phyloP scores from a whole-genome alignment of 2,797 vertebrate genomes.

The Zalophus californianus region DNA sequence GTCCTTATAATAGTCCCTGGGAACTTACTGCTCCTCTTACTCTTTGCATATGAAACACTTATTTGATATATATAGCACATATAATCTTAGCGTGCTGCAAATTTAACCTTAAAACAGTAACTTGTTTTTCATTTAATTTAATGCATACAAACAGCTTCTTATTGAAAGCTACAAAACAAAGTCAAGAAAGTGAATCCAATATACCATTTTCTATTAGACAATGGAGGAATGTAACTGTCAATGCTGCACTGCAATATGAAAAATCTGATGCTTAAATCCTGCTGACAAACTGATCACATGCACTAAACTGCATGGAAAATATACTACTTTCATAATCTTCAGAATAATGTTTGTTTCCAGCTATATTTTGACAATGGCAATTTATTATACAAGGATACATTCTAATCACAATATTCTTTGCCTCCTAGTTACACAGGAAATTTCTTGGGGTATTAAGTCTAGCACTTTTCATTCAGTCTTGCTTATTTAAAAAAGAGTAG shows the following conservation, averaged over 20 bases:
- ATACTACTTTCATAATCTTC: neutral
- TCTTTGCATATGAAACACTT: neutral
- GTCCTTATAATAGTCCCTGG: neutral
- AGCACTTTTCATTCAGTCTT: slow-evolving; percentile 8
- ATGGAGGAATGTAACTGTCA: neutral
- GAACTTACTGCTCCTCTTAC: neutral
- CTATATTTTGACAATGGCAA: neutral
- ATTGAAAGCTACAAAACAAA: neutral
- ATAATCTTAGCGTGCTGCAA: neutral
- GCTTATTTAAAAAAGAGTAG: neutral
- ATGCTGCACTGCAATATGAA: neutral
- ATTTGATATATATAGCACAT: neutral
- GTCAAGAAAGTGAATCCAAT: neutral
- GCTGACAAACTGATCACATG: neutral
- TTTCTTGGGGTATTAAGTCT: neutral
- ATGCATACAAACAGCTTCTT: neutral
- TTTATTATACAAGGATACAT: neutral
- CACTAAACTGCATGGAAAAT: neutral
- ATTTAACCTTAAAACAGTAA: neutral
- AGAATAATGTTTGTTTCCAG: neutral
- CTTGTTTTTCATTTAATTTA: neutral
- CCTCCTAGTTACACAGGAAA: slow-evolving; percentile 18
- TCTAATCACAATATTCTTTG: neutral
- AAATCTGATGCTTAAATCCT: neutral
- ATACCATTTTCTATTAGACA: neutral